phyloP scores from a whole-genome alignment of 2,797 vertebrate species.

The Clarias pachynema region DNA sequence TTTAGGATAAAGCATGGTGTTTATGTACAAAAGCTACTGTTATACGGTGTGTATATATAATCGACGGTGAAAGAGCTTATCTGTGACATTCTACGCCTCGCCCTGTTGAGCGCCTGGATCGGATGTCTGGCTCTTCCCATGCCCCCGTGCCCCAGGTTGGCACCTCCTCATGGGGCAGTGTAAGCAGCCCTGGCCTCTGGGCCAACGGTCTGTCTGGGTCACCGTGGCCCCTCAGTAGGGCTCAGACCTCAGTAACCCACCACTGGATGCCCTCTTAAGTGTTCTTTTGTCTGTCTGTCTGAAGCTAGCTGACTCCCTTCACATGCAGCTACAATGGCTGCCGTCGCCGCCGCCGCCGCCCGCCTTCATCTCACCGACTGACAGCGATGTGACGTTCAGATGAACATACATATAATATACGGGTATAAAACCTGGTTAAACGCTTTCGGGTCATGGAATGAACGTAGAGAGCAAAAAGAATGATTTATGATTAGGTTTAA shows the following conservation, averaged over 20 bases:
- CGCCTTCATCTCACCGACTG: conserved; percentile 56
- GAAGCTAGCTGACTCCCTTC: conserved; percentile 56
- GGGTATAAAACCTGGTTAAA: not conserved
- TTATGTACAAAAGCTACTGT: not conserved
- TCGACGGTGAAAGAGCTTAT: not conserved
- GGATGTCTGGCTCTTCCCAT: conserved; percentile 80
- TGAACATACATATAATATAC: conserved; percentile 19
- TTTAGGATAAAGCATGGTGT: not conserved
- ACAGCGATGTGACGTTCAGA: conserved; percentile 27
- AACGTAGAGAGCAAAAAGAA: not conserved
- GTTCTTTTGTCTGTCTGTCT: conserved; percentile 83
- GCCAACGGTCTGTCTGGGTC: conserved; percentile 86
- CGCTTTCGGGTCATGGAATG: not conserved
- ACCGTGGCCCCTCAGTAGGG: conserved; percentile 76
- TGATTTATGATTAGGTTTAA: not conserved
- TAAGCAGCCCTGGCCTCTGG: conserved; percentile 75
- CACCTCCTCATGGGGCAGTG: conserved; percentile 84
- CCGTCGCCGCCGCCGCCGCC: not conserved
- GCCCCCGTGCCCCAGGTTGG: conserved; percentile 82
- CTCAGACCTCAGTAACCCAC: conserved; percentile 72
- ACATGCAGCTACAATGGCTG: conserved; percentile 75
- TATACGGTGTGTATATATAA: not conserved
- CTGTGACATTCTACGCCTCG: conserved; percentile 33
- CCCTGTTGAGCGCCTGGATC: conserved; percentile 65
- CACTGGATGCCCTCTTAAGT: conserved; percentile 78